Evolutionary conservation across 2,888 invertebrate species (phyloP).

Genomic region (Digitonthophagus gazella): DNA sequence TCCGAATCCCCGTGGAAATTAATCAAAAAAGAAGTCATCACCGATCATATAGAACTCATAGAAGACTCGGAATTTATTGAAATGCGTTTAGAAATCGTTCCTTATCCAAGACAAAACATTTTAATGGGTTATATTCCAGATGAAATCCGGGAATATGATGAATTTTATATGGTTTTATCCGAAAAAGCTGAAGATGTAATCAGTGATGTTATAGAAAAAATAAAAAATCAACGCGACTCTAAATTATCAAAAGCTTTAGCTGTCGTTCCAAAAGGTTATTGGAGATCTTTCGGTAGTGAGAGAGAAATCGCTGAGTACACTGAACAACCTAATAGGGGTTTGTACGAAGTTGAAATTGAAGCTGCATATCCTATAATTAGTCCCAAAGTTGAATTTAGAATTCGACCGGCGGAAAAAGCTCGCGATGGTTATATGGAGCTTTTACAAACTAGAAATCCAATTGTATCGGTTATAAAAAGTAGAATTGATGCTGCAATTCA

Average conservation of each 20-base stretch:
- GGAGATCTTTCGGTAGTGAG: conserved; percentile 67
- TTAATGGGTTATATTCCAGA: conserved; percentile 68
- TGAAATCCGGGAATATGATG: conserved; percentile 60
- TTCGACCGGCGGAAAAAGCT: conserved; percentile 58
- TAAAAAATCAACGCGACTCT: conserved; percentile 55
- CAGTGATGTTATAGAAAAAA: conserved; percentile 55
- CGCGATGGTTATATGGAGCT: conserved; percentile 71
- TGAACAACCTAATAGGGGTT: conserved; percentile 56
- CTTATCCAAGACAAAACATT: conserved; percentile 51
- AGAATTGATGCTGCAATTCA: conserved; percentile 61
- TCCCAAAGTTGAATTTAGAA: conserved; percentile 51
- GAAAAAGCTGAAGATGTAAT: conserved; percentile 56
- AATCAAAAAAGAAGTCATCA: conserved; percentile 60
- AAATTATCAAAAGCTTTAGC: conserved; percentile 31
- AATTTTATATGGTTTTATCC: conserved; percentile 68
- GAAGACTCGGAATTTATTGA: conserved; percentile 55
- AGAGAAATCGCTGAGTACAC: conserved; percentile 58
- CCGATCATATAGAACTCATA: conserved; percentile 61
- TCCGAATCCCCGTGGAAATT: conserved; percentile 74
- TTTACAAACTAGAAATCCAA: conserved; percentile 58
- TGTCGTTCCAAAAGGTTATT: conserved; percentile 48
- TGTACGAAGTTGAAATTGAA: conserved; percentile 68
- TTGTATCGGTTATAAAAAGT: conserved; percentile 57
- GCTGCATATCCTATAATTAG: conserved; percentile 58
- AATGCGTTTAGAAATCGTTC: conserved; percentile 46